Evolutionary conservation across 2,888 invertebrate species (phyloP).

Genomic region (Amblyjoppa fuscipennis): DNA sequence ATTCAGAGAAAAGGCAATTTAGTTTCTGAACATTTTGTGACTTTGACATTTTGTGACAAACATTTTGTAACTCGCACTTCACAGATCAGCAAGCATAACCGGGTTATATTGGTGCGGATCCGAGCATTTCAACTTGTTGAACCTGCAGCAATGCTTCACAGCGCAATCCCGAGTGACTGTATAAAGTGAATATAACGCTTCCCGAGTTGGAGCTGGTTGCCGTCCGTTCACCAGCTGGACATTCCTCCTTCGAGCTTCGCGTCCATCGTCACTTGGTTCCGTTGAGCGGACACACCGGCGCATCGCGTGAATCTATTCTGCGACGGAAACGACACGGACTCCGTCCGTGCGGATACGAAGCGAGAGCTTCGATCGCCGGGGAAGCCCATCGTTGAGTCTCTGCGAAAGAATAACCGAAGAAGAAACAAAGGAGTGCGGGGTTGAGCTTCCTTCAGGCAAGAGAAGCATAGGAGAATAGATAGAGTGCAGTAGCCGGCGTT

Average conservation of each 20-base stretch:
- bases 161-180: constrained; percentile 53
- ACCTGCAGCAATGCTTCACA: constrained; percentile 55
- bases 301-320: constrained; percentile 27
- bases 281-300: constrained; percentile 6
- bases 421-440: constrained; percentile 35
- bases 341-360: constrained; percentile 10
- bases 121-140: constrained; percentile 54
- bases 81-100: constrained; percentile 58
- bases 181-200: constrained; percentile 49
- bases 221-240: constrained; percentile 32
- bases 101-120: constrained; percentile 27
- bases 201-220: background rate
- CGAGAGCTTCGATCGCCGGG: constrained; percentile 25
- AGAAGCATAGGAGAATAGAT: constrained; percentile 37
- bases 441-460: constrained; percentile 39
- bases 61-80: too few relatives aligned
- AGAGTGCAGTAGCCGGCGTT: constrained; percentile 38
- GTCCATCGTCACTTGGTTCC: constrained; percentile 21
- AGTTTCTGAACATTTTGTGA: too few relatives aligned
- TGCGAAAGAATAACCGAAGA: constrained; percentile 33
- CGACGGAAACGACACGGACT: constrained; percentile 25
- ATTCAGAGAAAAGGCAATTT: too few relatives aligned
- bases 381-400: constrained; percentile 28
- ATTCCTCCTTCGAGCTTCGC: constrained; percentile 10
- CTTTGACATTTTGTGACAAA: too few relatives aligned